Evolutionary conservation across 1,140 invertebrate species (phyloP).

Genomic region (Nasonia giraulti): DNA sequence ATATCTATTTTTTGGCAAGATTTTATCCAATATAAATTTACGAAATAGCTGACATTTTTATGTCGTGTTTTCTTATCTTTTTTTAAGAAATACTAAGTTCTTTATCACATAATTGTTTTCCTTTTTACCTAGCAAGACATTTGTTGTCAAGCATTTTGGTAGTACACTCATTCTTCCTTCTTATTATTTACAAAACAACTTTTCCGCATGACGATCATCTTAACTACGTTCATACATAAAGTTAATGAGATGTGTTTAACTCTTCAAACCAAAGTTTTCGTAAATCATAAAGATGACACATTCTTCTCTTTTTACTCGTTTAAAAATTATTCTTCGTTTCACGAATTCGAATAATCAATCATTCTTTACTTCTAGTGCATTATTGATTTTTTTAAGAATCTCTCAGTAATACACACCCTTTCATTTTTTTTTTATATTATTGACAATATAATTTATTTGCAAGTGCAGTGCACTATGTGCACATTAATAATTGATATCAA

Average conservation of each 20-base stretch:
- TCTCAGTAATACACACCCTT: slow-evolving; percentile 9
- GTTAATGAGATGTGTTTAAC: slow-evolving; percentile 13
- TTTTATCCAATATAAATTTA: slow-evolving; percentile 68
- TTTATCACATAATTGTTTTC: slow-evolving; percentile 53
- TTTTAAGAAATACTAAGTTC: slow-evolving; percentile 55
- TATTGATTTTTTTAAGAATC: slow-evolving; percentile 22
- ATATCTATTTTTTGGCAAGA: slow-evolving; percentile 65
- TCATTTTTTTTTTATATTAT: slow-evolving; percentile 24
- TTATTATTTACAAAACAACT: slow-evolving; percentile 51
- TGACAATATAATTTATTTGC: slow-evolving; percentile 35
- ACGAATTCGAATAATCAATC: slow-evolving; percentile 11
- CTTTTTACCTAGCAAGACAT: slow-evolving; percentile 42
- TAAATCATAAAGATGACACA: slow-evolving; percentile 4
- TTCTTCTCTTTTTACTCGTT: background rate
- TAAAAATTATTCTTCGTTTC: slow-evolving; percentile 16
- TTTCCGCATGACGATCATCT: slow-evolving; percentile 34
- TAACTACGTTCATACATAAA: slow-evolving; percentile 30
- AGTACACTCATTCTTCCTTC: slow-evolving; percentile 27
- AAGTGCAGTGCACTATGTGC: slow-evolving; percentile 29
- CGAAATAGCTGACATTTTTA: slow-evolving; percentile 66
- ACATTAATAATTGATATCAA: slow-evolving; percentile 42
- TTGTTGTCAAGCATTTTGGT: slow-evolving; percentile 43
- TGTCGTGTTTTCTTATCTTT: slow-evolving; percentile 48
- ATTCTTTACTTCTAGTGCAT: background rate
- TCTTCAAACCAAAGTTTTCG: slow-evolving; percentile 16